Evolutionary conservation across 23 tunicate genomes (phyloP).

Genomic region (Ascidia mentula): DNA sequence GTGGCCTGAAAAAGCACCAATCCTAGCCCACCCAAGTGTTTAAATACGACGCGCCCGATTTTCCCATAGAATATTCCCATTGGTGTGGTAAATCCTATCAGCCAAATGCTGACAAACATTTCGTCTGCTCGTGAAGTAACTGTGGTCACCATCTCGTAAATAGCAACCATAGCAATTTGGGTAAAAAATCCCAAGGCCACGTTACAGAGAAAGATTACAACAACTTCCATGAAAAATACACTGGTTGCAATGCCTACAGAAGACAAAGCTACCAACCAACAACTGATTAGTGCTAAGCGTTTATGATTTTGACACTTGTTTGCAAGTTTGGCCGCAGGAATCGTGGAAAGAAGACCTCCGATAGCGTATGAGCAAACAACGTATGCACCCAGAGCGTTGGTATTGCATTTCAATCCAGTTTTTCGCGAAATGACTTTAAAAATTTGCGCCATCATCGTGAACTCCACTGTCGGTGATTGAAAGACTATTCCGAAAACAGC

Average conservation of each 20-base stretch:
- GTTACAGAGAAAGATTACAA: neutral
- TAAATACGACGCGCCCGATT: neutral
- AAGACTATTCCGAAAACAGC: neutral
- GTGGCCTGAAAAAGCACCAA: conserved; percentile 7
- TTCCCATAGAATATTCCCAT: neutral
- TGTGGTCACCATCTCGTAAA: conserved; percentile 6
- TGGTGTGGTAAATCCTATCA: neutral
- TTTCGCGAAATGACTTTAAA: neutral
- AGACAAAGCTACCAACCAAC: neutral
- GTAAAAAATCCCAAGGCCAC: neutral
- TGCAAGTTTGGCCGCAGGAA: neutral
- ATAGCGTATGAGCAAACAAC: neutral
- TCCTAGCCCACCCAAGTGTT: conserved; percentile 1
- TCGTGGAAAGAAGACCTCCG: neutral
- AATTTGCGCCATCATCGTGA: conserved; percentile 10
- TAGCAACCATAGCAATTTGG: neutral
- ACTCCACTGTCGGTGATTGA: neutral
- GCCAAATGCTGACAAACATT: conserved; percentile 8
- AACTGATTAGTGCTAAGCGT: neutral
- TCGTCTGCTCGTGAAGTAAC: conserved; percentile 8
- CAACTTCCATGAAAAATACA: neutral
- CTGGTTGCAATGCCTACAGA: neutral
- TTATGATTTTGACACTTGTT: conserved; percentile 1
- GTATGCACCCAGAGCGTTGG: neutral
- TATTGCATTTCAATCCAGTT: neutral